Conservation (phyloP, 2,797 vertebrate genomes). For the Hephaestus fuliginosus region DNA sequence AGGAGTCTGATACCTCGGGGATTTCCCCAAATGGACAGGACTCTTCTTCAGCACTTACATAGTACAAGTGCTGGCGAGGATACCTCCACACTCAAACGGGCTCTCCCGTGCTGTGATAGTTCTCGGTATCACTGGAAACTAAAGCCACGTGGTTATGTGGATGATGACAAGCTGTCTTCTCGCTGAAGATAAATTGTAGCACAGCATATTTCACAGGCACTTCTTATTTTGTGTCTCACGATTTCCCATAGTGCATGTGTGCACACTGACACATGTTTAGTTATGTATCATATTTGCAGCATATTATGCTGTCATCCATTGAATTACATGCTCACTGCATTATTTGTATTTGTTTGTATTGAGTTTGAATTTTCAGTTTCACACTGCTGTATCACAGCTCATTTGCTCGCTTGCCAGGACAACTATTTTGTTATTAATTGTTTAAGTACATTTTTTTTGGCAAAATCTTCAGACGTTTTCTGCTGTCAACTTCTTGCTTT, state of each 20-base stretch:
- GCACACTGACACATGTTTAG: not conserved
- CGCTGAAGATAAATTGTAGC: conserved; percentile 37
- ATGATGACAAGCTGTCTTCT: conserved; percentile 61
- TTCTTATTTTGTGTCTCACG: conserved; percentile 25
- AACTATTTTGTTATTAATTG: not conserved
- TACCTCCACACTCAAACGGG: conserved; percentile 30
- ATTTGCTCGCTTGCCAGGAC: not conserved
- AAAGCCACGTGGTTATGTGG: conserved; percentile 33
- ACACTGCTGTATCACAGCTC: not conserved
- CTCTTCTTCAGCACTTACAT: conserved; percentile 31
- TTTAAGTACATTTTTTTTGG: not conserved
- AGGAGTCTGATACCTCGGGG: not conserved
- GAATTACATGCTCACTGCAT: not conserved
- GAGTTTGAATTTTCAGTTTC: too few relatives aligned
- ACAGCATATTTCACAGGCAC: conserved; percentile 37
- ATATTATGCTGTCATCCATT: not conserved
- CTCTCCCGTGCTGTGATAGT: conserved; percentile 38
- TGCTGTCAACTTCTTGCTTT: not conserved
- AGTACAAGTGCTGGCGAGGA: conserved; percentile 48
- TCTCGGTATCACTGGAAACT: conserved; percentile 55
- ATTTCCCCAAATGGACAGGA: conserved; percentile 1
- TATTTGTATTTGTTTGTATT: too few relatives aligned
- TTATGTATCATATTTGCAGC: too few relatives aligned
- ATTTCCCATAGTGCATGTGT: not conserved
- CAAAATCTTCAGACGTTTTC: not conserved